phyloP scores from a whole-genome alignment of 2,797 vertebrate species.

The Lepus oiostolus region DNA sequence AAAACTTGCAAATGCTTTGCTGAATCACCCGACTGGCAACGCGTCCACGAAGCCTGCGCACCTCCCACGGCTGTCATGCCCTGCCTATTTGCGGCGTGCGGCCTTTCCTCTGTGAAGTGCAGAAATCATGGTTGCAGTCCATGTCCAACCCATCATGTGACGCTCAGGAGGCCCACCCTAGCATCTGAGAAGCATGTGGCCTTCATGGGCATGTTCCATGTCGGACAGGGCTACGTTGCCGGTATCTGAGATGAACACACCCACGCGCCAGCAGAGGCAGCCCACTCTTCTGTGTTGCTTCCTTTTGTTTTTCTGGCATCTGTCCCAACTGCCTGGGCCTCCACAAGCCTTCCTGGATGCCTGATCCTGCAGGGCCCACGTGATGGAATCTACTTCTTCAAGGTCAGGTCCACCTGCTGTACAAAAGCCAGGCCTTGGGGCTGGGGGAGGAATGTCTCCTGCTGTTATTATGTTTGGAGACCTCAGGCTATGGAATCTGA shows the following conservation, averaged over 20 bases:
- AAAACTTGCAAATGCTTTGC: slow-evolving; percentile 49
- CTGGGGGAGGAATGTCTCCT: background rate
- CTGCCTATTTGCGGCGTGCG: background rate
- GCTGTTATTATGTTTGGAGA: slow-evolving; percentile 38
- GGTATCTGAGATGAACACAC: fast-evolving
- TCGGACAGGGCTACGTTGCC: fast-evolving
- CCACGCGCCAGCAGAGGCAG: background rate
- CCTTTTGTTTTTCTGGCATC: background rate
- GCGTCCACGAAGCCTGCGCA: fast-evolving
- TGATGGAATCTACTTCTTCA: background rate
- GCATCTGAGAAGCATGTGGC: fast-evolving
- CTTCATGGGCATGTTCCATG: background rate
- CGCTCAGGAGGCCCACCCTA: background rate
- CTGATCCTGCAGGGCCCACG: background rate
- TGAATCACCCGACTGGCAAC: background rate
- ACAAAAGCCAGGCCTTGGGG: background rate
- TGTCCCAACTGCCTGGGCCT: background rate
- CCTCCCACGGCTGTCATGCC: background rate
- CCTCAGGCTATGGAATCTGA: slow-evolving; percentile 41
- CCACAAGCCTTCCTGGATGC: background rate
- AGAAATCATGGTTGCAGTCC: background rate
- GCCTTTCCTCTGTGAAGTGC: no score
- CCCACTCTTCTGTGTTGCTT: background rate
- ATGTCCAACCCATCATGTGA: background rate
- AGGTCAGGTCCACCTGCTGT: no score